Conservation (phyloP, 2,888 invertebrate species). For the Eupithecia subumbrata region DNA sequence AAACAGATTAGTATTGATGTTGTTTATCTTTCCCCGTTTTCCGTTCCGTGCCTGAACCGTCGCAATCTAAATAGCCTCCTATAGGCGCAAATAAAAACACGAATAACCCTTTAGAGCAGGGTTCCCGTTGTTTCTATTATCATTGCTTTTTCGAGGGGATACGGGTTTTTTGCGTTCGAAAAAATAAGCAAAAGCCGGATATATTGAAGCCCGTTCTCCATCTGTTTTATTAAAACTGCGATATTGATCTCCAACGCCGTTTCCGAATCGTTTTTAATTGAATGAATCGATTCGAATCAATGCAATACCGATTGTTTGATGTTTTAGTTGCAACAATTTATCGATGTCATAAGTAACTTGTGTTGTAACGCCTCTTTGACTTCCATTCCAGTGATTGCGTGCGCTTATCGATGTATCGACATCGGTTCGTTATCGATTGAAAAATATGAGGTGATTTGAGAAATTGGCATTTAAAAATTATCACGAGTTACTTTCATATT, state of each 20-base stretch:
- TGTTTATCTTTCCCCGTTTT: slow-evolving; percentile 5
- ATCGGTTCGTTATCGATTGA: slow-evolving; percentile 57
- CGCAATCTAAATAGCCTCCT: slow-evolving; percentile 32
- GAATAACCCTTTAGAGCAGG: slow-evolving; percentile 74
- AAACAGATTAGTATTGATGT: slow-evolving; percentile 24
- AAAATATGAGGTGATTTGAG: slow-evolving; percentile 25
- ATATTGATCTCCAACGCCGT: slow-evolving; percentile 75
- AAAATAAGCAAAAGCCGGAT: slow-evolving; percentile 76
- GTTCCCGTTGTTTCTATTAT: slow-evolving; percentile 80
- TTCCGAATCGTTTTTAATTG: slow-evolving; percentile 67
- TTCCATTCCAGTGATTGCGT: slow-evolving; percentile 67
- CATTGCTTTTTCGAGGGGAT: slow-evolving; percentile 75
- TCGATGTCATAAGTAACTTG: slow-evolving; percentile 67
- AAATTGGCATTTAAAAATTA: slow-evolving; percentile 12
- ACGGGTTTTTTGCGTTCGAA: slow-evolving; percentile 65
- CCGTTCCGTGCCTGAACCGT: slow-evolving; percentile 31
- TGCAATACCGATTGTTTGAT: slow-evolving; percentile 64
- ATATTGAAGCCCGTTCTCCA: slow-evolving; percentile 71
- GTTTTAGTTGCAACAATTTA: slow-evolving; percentile 77
- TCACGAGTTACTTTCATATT: not conserved
- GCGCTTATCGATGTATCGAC: slow-evolving; percentile 64
- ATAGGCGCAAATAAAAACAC: slow-evolving; percentile 74
- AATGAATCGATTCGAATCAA: slow-evolving; percentile 67
- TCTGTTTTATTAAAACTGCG: slow-evolving; percentile 82
- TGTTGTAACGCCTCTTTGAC: slow-evolving; percentile 67